Evolutionary conservation across 2,888 invertebrate species (phyloP), one percentile per base, ranked within the genome.

Genomic region (Yponomeuta plumbellus): DNA sequence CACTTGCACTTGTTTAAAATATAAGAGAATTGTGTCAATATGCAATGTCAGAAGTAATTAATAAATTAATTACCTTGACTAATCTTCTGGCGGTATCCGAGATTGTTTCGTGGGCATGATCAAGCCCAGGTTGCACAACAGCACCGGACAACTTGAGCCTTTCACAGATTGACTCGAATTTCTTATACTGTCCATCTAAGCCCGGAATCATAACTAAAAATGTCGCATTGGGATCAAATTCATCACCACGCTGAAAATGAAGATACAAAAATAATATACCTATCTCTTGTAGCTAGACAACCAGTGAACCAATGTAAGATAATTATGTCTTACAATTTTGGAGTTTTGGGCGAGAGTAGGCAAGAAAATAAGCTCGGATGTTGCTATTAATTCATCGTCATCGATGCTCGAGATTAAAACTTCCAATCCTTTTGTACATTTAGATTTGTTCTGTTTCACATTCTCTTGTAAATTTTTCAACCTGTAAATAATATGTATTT

Each of bases 131-230:
- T 20, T 58, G 63, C 66, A 64, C 39, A 20, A 58, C 58, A 13
- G 39, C 58, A 39, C n/a, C 66, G 13, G 39, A 20, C 10, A 26
- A 52, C 64, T 59, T 66, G 11, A 66, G 65, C 22, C 66, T 26
- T 22, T 59, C 66, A 39, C 65, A 66, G 11, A 66, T 20, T 52
- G 21, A 39, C 20, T 57, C 21, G 22, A 66, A 66, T 58, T 21
- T 64, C 4, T 21, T 61, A 39, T 65, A 40, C 20, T 68, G 66
- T 6, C 66, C 66, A 11, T 68, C 68, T 39, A 68, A 34, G 13
- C 66, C 68, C 8, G 68, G 68, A 4, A 68, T 44, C 26, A 68
- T 40, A 13, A 65, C 61, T 22, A 68, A 34, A 40, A 66, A 68
- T 3, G 61, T 66, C 17, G 66, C 68, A 13, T 66, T 64, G 26